Conservation (phyloP, 2,888 invertebrate genomes). For the Gryllus longicercus region DNA sequence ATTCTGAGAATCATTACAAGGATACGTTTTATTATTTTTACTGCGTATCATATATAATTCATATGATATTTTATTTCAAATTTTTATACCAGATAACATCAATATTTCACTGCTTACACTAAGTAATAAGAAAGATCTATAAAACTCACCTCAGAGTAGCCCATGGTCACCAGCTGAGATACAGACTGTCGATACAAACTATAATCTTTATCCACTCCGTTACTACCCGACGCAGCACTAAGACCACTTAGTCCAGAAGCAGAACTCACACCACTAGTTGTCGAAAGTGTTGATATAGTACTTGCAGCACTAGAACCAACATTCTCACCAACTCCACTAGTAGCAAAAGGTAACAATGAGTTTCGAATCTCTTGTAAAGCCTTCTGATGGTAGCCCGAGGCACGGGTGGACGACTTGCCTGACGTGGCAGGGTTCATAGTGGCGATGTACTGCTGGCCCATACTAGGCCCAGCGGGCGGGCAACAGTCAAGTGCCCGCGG, state of each 20-base stretch:
- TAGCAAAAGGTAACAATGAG: constrained; percentile 76
- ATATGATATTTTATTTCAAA: too few relatives aligned
- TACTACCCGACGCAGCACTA: constrained; percentile 61
- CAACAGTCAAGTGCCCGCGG: constrained; percentile 46
- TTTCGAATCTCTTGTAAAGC: constrained; percentile 83
- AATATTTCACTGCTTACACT: too few relatives aligned
- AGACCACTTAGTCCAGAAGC: constrained; percentile 57
- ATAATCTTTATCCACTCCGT: constrained; percentile 59
- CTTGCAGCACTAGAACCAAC: constrained; percentile 72
- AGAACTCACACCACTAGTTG: constrained; percentile 60
- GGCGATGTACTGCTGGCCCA: constrained; percentile 53
- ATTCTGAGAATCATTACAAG: too few relatives aligned
- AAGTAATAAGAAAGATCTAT: background rate
- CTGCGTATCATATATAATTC: background rate
- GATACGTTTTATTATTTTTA: background rate
- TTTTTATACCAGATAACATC: too few relatives aligned
- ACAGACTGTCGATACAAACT: constrained; percentile 61
- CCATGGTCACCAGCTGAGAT: constrained; percentile 65
- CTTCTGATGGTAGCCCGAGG: constrained; percentile 75
- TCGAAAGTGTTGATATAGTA: constrained; percentile 63
- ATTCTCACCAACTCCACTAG: constrained; percentile 56
- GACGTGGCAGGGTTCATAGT: constrained; percentile 54
- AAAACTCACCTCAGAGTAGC: constrained; percentile 67
- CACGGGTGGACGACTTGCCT: constrained; percentile 63
- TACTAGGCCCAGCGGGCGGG: constrained; percentile 56